A percentile compares a stretch with the other conserved stretches of the same genome.
Conservation (phyloP, 2,888 invertebrate species). For the Caenorhabditis wallacei region DNA sequence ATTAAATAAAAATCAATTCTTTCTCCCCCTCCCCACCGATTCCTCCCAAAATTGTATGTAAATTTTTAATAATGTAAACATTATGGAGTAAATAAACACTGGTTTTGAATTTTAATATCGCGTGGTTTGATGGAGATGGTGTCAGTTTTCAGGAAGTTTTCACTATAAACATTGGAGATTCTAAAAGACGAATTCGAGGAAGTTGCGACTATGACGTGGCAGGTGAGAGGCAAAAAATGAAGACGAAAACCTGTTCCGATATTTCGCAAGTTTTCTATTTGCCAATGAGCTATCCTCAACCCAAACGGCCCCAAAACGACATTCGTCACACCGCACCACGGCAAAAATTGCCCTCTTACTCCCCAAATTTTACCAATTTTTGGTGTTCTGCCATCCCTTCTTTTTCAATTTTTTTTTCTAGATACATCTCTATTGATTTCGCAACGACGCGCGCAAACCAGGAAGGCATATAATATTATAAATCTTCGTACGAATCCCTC, state of each 20-base stretch:
- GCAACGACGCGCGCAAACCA: slow-evolving; percentile 18
- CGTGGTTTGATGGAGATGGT: neutral
- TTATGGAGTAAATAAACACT: slow-evolving; percentile 38
- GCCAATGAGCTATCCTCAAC: slow-evolving; percentile 40
- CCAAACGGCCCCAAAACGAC: slow-evolving; percentile 14
- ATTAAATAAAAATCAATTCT: too few species aligned
- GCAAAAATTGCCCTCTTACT: neutral
- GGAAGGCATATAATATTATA: slow-evolving; percentile 43
- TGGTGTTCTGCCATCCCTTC: neutral
- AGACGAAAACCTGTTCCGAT: slow-evolving; percentile 22
- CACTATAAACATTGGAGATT: neutral
- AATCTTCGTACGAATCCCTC: slow-evolving; percentile 21
- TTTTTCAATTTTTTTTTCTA: neutral
- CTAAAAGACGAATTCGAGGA: neutral
- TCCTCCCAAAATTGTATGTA: slow-evolving; percentile 10
- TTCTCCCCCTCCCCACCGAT: neutral
- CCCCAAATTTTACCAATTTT: neutral
- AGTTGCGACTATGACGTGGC: slow-evolving; percentile 4
- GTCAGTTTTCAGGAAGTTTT: slow-evolving; percentile 23
- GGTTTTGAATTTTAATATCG: slow-evolving; percentile 14
- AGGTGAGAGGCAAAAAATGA: neutral
- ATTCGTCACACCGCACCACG: slow-evolving; percentile 17
- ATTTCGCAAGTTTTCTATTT: slow-evolving; percentile 41
- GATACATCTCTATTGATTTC: slow-evolving; percentile 3
- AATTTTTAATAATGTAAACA: slow-evolving; percentile 8